Percentiles rank a stretch among this genome's conserved stretches.
Conservation (phyloP, 2,113 vertebrate genomes). For the Hippoglossus stenolepis region DNA sequence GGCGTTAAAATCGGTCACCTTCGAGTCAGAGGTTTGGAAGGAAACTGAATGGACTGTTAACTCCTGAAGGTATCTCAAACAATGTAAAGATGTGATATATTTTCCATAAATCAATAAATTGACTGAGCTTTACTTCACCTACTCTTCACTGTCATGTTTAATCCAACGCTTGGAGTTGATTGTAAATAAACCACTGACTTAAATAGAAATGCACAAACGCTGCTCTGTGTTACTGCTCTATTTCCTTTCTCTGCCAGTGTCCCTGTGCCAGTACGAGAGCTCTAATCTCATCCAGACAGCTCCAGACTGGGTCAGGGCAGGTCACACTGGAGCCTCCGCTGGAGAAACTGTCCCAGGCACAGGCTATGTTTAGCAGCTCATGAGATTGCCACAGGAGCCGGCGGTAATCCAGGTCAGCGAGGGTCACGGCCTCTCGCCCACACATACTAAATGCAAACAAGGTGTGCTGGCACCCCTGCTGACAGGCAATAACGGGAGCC, state of each 20-base stretch:
- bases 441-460: conserved; percentile 14
- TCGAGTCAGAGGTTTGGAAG: conserved; percentile 43
- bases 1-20: conserved; percentile 38
- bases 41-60: conserved; percentile 69
- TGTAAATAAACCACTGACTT: background rate
- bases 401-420: conserved; percentile 66
- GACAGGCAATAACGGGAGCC: conserved; percentile 6
- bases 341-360: conserved; percentile 48
- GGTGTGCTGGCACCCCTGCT: background rate
- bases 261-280: conserved; percentile 35
- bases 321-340: conserved; percentile 34
- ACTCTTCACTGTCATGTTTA: conserved; percentile 37
- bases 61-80: conserved; percentile 63
- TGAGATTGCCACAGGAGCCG: conserved; percentile 57
- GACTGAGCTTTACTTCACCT: conserved; percentile 74
- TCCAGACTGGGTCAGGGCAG: conserved; percentile 39
- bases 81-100: conserved; percentile 81
- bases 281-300: conserved; percentile 48
- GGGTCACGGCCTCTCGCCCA: conserved; percentile 53
- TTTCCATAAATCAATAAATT: conserved; percentile 82
- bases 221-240: background rate
- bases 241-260: background rate
- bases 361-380: conserved; percentile 71
- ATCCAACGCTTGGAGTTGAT: background rate
- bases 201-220: background rate